These are phyloP conservation scores for Streptopelia turtur DNA, from an alignment of 2,797 vertebrate species.

Conservation along the genomic window DNA sequence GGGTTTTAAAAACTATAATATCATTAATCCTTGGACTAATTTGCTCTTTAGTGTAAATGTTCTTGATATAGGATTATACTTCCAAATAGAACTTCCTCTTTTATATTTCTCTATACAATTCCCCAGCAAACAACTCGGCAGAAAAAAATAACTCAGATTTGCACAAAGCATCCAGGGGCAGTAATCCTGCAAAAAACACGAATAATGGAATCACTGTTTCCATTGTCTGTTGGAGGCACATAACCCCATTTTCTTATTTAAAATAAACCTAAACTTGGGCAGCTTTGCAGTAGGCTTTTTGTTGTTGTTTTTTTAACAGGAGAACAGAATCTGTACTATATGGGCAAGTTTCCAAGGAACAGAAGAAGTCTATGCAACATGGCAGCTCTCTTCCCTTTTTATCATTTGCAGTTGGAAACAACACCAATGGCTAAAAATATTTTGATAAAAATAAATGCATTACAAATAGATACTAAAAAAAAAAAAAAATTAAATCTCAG, in stretches of 20 bases:
- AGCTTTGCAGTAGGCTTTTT: background rate
- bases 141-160: background rate
- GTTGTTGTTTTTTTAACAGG: background rate
- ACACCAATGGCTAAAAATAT: constrained; percentile 67
- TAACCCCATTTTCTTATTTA: background rate
- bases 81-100: background rate
- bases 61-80: background rate
- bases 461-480: constrained; percentile 39
- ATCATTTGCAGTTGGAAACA: constrained; percentile 36
- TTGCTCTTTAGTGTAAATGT: background rate
- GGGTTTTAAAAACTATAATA: background rate
- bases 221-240: background rate
- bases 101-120: background rate
- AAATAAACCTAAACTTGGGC: constrained; percentile 3
- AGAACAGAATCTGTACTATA: background rate
- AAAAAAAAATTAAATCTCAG: constrained; percentile 26
- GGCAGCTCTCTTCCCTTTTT: constrained; percentile 41
- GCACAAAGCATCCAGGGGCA: background rate
- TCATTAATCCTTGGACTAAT: background rate
- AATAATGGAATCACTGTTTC: background rate
- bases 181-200: background rate
- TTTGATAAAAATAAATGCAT: constrained; percentile 58
- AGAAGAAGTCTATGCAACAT: background rate
- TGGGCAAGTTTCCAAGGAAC: constrained; percentile 28
- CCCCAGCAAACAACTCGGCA: background rate